These are phyloP conservation scores for Drosophila virilis DNA, from an alignment of 1,140 invertebrate genomes.

Conservation along the genomic window DNA sequence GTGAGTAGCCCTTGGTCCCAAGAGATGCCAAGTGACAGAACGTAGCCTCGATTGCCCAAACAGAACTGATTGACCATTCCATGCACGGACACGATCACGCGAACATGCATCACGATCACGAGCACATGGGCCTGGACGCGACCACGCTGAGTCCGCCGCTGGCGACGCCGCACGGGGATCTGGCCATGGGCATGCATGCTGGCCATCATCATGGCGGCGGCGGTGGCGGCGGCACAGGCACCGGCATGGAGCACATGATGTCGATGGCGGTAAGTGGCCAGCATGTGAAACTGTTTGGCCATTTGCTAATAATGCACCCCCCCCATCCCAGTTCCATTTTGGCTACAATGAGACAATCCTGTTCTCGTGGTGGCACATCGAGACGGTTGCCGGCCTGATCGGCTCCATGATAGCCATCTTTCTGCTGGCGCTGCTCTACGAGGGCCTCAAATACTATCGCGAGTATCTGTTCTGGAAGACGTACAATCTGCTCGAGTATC, in stretches of 20 bases:
- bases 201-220: slow-evolving; percentile 64
- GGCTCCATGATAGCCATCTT: slow-evolving; percentile 94
- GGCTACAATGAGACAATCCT: slow-evolving; percentile 90
- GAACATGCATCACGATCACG: slow-evolving; percentile 62
- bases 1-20: slow-evolving; percentile 46
- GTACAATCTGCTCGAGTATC: slow-evolving; percentile 88
- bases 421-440: slow-evolving; percentile 93
- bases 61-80: slow-evolving; percentile 60
- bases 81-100: slow-evolving; percentile 59
- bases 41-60: too few species aligned
- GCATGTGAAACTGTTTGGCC: background rate
- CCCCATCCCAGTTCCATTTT: slow-evolving; percentile 88
- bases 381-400: slow-evolving; percentile 89
- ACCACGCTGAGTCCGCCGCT: slow-evolving; percentile 40
- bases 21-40: too few species aligned
- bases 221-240: slow-evolving; percentile 62
- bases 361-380: slow-evolving; percentile 92
- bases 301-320: background rate
- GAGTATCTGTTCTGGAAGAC: slow-evolving; percentile 94
- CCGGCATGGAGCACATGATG: slow-evolving; percentile 83
- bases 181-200: slow-evolving; percentile 40
- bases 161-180: slow-evolving; percentile 26
- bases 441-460: slow-evolving; percentile 95
- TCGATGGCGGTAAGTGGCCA: slow-evolving; percentile 71
- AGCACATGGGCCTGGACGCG: slow-evolving; percentile 37